Conservation (phyloP, 2,888 invertebrate genomes). For the Opisthograptis luteolata region DNA sequence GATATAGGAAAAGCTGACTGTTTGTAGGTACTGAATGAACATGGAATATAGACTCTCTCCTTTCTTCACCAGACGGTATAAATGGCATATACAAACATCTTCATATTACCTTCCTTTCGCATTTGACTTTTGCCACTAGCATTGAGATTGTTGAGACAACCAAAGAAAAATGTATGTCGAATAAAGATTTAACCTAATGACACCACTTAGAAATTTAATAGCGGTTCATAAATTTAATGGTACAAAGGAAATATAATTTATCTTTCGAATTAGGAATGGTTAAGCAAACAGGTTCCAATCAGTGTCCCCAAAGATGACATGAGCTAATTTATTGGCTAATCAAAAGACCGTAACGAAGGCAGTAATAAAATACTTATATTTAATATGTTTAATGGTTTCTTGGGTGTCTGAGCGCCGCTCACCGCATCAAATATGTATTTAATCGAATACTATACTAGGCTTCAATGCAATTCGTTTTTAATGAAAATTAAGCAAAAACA, state of each 20-base stretch:
- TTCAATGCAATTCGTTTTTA: too few relatives aligned
- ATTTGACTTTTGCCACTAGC: slow-evolving; percentile 16
- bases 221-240: slow-evolving; percentile 25
- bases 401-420: too few relatives aligned
- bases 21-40: too few relatives aligned
- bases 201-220: slow-evolving; percentile 21
- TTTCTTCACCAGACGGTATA: too few relatives aligned
- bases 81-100: too few relatives aligned
- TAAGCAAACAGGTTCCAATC: slow-evolving; percentile 25
- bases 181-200: slow-evolving; percentile 22
- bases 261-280: slow-evolving; percentile 11
- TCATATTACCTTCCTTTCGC: neutral
- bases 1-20: too few relatives aligned
- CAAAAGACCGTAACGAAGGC: slow-evolving; percentile 13
- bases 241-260: slow-evolving; percentile 26
- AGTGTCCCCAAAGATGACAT: slow-evolving; percentile 14
- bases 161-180: neutral
- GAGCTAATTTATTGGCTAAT: slow-evolving; percentile 26
- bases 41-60: too few relatives aligned
- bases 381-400: too few relatives aligned
- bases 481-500: too few relatives aligned
- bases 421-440: too few relatives aligned
- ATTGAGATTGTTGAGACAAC: too few relatives aligned
- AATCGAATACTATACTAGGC: too few relatives aligned
- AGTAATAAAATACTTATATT: slow-evolving; percentile 19